Evolutionary conservation across 2,113 vertebrate genomes (phyloP).

Genomic region (Tinamus guttatus): DNA sequence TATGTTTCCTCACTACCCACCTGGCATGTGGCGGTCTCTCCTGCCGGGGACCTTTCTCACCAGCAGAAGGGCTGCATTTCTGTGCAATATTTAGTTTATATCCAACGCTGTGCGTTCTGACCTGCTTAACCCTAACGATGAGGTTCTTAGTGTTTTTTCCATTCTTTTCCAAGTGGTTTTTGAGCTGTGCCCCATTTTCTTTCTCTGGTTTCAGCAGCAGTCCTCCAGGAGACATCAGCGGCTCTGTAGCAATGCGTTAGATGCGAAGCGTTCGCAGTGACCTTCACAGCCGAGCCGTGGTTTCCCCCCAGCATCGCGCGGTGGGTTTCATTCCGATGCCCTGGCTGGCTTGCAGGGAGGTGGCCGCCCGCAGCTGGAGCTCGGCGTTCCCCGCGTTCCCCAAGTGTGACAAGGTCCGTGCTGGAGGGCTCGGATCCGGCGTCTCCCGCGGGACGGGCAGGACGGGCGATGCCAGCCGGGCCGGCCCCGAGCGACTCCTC

Average conservation of each 20-base stretch:
- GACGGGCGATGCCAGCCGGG: fast-evolving
- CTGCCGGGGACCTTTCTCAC: fast-evolving
- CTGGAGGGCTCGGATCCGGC: fast-evolving
- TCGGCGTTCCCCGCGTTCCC: fast-evolving
- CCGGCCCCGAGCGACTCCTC: neutral
- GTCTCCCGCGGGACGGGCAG: neutral
- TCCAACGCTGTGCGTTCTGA: fast-evolving
- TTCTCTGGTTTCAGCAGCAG: neutral
- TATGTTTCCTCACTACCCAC: fast-evolving
- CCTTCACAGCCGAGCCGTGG: neutral
- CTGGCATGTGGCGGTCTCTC: fast-evolving
- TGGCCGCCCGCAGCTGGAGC: neutral
- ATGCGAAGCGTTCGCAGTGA: neutral
- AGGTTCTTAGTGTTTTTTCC: neutral
- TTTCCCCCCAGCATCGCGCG: neutral
- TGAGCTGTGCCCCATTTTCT: neutral
- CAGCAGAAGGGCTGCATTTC: fast-evolving
- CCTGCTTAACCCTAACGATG: neutral
- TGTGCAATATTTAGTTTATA: fast-evolving
- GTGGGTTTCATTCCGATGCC: neutral
- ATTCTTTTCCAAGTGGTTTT: neutral
- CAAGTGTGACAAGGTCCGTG: fast-evolving
- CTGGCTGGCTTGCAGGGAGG: fast-evolving
- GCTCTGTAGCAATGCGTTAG: neutral
- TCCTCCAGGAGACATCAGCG: neutral